A percentile compares a stretch with the other conserved stretches of the same genome.
These are phyloP conservation scores for Poeciliopsis infans DNA, from an alignment of 2,797 vertebrate genomes.

Conservation along the genomic window DNA sequence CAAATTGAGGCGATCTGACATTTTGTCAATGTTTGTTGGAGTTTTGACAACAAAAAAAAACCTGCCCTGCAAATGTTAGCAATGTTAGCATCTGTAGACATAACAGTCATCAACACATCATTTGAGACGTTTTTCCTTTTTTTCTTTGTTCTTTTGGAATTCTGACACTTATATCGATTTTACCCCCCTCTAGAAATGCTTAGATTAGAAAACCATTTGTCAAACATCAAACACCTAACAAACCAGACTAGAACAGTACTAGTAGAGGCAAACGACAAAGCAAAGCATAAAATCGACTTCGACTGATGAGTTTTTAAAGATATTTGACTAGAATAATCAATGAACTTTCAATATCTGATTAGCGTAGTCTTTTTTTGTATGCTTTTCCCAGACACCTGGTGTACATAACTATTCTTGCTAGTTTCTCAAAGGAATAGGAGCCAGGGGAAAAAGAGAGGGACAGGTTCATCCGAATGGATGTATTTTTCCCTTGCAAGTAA, in stretches of 20 bases:
- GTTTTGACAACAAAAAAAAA: not conserved
- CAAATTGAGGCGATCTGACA: not conserved
- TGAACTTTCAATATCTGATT: not conserved
- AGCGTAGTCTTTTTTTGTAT: not conserved
- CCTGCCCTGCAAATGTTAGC: not conserved
- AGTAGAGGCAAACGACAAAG: not conserved
- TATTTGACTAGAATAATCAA: not conserved
- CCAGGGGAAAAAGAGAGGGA: not conserved
- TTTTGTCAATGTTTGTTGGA: not conserved
- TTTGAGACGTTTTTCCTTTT: too few relatives aligned
- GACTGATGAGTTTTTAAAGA: not conserved
- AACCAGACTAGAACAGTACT: not conserved
- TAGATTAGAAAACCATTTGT: too few relatives aligned
- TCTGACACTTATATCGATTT: too few relatives aligned
- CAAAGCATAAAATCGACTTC: not conserved
- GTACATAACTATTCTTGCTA: not conserved
- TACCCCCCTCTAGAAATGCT: too few relatives aligned
- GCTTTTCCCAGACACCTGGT: not conserved
- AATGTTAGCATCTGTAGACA: not conserved
- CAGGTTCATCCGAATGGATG: not conserved
- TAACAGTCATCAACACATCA: not conserved
- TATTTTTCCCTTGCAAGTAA: not conserved
- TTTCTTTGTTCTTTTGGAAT: too few relatives aligned
- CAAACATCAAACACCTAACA: not conserved
- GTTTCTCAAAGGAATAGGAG: not conserved